These are phyloP conservation scores for Heliconius charithonia DNA, from an alignment of 2,888 invertebrate genomes.

Conservation along the genomic window DNA sequence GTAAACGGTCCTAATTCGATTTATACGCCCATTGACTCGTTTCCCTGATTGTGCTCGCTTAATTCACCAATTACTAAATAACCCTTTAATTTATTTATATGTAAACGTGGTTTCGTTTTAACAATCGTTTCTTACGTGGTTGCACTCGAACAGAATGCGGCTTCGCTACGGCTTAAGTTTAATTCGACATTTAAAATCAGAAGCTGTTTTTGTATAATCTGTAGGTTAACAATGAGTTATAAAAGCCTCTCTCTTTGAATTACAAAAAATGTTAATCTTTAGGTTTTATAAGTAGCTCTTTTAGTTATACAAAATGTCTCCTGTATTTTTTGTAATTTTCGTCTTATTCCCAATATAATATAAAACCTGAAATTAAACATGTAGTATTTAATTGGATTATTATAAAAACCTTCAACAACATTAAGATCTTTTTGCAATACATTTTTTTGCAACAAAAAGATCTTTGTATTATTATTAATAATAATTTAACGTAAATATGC, in stretches of 20 bases:
- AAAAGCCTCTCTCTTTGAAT: not conserved
- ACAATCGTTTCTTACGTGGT: slow-evolving; percentile 70
- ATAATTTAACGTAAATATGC: no score
- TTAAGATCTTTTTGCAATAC: no score
- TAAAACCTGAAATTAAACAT: not conserved
- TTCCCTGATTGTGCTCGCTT: slow-evolving; percentile 70
- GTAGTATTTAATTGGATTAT: not conserved
- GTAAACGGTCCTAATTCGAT: slow-evolving; percentile 81
- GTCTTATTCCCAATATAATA: not conserved
- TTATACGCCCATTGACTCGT: slow-evolving; percentile 78
- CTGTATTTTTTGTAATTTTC: not conserved
- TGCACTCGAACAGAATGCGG: slow-evolving; percentile 60
- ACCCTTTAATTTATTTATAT: slow-evolving; percentile 70
- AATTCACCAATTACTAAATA: slow-evolving; percentile 77
- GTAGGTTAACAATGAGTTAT: not conserved
- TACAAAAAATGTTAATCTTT: not conserved
- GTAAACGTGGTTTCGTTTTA: slow-evolving; percentile 61
- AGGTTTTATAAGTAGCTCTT: not conserved
- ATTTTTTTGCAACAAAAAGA: not conserved
- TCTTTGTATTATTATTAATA: not conserved
- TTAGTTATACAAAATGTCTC: not conserved
- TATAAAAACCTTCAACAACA: not conserved
- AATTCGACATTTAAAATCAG: slow-evolving; percentile 21
- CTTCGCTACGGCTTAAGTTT: slow-evolving; percentile 33
- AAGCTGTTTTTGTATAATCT: slow-evolving; percentile 33